Conservation (phyloP, 1,140 invertebrate genomes). For the Drosophila ogumai region DNA sequence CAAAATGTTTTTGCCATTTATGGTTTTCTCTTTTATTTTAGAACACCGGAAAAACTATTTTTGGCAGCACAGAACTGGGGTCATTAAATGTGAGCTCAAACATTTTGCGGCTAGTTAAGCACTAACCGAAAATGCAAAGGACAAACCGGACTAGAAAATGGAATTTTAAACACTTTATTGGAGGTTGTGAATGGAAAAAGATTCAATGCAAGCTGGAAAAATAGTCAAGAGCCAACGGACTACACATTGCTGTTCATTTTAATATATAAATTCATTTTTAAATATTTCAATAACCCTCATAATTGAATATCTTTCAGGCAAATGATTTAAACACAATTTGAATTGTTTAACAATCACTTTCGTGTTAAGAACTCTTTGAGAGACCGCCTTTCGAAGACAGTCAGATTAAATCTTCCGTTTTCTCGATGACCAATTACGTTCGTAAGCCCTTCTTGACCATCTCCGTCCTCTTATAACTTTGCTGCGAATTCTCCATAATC, state of each 20-base stretch:
- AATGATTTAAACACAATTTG: not conserved
- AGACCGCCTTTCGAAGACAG: not conserved
- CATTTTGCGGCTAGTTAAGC: conserved; percentile 12
- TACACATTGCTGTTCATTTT: too few species aligned
- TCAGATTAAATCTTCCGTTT: not conserved
- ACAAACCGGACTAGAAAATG: not conserved
- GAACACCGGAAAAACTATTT: conserved; percentile 9
- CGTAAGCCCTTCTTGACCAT: conserved; percentile 3
- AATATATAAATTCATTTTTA: not conserved
- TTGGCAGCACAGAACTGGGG: not conserved
- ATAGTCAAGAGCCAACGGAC: not conserved
- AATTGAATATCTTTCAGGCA: not conserved
- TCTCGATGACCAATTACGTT: conserved; percentile 38
- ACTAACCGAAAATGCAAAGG: conserved; percentile 9
- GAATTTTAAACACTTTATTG: not conserved
- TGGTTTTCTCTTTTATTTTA: conserved; percentile 14
- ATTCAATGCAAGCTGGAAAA: too few species aligned
- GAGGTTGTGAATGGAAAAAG: too few species aligned
- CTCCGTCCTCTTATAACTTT: conserved; percentile 7
- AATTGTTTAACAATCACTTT: not conserved
- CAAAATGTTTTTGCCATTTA: conserved; percentile 22
- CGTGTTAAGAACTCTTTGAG: not conserved
- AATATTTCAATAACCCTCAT: not conserved
- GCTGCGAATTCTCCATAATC: conserved; percentile 22
- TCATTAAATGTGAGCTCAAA: conserved; percentile 13